A percentile compares a stretch with the other conserved stretches of the same genome.
Evolutionary conservation across 1,140 invertebrate species (phyloP).

Genomic region (Hylaeus anthracinus): DNA sequence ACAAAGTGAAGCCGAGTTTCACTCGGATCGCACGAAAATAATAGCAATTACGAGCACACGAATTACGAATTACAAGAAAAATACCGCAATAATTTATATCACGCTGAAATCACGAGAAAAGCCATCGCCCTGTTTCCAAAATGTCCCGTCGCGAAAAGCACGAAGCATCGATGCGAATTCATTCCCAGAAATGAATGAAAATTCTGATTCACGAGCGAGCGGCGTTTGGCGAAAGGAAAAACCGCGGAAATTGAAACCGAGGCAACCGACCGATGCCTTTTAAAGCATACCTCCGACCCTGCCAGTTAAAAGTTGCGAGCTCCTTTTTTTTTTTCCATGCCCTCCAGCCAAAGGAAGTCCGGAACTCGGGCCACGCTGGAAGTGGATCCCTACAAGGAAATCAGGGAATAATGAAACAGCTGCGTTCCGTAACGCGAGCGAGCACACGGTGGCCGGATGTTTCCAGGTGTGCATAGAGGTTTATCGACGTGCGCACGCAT

Average conservation of each 20-base stretch:
- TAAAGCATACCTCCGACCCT: not conserved
- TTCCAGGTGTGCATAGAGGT: slow-evolving; percentile 32
- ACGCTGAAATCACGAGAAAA: too few relatives aligned
- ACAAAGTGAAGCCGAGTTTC: too few relatives aligned
- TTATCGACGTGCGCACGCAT: slow-evolving; percentile 41
- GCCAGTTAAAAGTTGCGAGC: slow-evolving; percentile 8
- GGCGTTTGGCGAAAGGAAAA: not conserved
- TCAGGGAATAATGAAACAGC: slow-evolving; percentile 37
- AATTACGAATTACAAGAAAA: too few relatives aligned
- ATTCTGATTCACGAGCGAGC: not conserved
- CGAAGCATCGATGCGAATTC: too few relatives aligned
- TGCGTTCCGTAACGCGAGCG: slow-evolving; percentile 6
- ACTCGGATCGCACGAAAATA: too few relatives aligned
- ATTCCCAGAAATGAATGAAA: not conserved
- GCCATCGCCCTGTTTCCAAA: too few relatives aligned
- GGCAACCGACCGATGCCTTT: not conserved
- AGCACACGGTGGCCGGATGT: slow-evolving; percentile 8
- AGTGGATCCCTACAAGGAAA: slow-evolving; percentile 24
- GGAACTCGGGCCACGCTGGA: not conserved
- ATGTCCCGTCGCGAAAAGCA: too few relatives aligned
- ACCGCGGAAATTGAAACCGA: slow-evolving; percentile 8
- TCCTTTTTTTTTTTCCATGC: not conserved
- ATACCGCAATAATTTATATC: too few relatives aligned
- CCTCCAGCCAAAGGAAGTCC: not conserved
- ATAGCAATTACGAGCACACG: too few relatives aligned